Evolutionary conservation across 37 sponge, comb jelly and placozoan species (phyloP).

Genomic region (Trichoplax adhaerens): DNA sequence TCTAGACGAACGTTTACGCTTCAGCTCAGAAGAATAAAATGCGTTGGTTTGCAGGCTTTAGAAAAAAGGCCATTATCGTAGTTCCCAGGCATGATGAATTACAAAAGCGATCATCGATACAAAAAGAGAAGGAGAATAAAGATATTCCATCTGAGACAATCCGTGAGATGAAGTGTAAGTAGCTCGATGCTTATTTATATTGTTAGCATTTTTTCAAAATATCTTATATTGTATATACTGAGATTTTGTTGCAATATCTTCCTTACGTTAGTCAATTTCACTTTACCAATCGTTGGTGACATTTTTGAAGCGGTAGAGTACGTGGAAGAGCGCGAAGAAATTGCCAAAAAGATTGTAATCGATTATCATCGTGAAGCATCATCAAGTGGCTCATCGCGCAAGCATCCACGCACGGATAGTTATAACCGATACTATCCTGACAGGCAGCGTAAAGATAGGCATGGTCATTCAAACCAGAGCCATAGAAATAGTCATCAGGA

Average conservation of each 20-base stretch:
- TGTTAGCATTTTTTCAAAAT: not conserved
- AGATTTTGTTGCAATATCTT: not conserved
- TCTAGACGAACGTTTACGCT: conserved; percentile 66
- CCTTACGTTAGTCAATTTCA: conserved; percentile 31
- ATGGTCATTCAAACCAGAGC: no score
- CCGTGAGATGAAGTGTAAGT: conserved; percentile 47
- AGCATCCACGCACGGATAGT: no score
- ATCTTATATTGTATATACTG: not conserved
- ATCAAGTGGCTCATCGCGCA: no score
- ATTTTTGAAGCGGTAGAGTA: conserved; percentile 43
- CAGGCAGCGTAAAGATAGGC: no score
- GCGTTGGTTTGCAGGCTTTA: conserved; percentile 49
- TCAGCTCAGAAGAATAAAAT: conserved; percentile 49
- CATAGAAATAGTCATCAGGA: no score
- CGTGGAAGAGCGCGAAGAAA: conserved; percentile 31
- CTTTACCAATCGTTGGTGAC: conserved; percentile 26
- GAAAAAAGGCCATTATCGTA: conserved; percentile 45
- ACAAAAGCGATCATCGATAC: conserved; percentile 23
- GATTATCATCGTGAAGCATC: no score
- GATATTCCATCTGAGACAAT: conserved; percentile 40
- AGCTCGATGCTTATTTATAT: no score
- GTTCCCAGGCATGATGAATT: conserved; percentile 51
- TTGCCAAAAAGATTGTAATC: conserved; percentile 38
- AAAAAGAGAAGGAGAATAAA: conserved; percentile 30
- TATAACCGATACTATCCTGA: no score